Conservation (phyloP, 2,888 invertebrate species). For the Chymomyza amoena region DNA sequence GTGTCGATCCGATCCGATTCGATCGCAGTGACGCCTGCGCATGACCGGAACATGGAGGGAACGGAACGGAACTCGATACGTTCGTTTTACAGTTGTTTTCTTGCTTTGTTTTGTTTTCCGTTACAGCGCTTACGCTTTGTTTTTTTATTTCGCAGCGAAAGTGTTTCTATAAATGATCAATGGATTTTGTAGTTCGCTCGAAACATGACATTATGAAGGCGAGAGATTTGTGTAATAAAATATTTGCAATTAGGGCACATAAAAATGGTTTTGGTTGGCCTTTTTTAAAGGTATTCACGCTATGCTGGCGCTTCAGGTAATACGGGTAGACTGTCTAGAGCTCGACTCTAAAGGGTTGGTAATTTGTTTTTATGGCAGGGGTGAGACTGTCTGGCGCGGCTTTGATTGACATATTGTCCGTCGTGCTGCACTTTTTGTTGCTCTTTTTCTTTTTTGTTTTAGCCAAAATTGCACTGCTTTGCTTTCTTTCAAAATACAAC, state of each 20-base stretch:
- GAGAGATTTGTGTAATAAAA: neutral
- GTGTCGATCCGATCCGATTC: too few species aligned
- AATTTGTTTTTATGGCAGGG: neutral
- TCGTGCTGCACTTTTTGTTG: neutral
- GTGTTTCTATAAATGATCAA: neutral
- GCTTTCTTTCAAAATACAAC: neutral
- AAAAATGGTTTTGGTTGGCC: neutral
- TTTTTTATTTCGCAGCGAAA: neutral
- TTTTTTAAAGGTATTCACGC: neutral
- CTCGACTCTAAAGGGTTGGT: neutral
- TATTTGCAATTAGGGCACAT: neutral
- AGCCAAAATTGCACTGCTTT: neutral
- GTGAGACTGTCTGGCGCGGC: neutral
- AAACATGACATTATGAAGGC: neutral
- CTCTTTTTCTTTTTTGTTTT: too few species aligned
- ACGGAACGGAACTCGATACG: too few species aligned
- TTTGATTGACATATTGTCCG: neutral
- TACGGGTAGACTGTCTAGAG: neutral
- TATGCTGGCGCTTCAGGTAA: neutral
- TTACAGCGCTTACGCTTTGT: neutral
- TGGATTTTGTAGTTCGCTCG: constrained; percentile 14
- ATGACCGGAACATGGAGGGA: constrained; percentile 25
- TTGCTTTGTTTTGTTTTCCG: neutral
- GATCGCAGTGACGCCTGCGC: neutral
- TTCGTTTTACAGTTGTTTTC: neutral